phyloP scores from a whole-genome alignment of 2,113 vertebrate genomes.

The Myrmecophaga tridactyla region DNA sequence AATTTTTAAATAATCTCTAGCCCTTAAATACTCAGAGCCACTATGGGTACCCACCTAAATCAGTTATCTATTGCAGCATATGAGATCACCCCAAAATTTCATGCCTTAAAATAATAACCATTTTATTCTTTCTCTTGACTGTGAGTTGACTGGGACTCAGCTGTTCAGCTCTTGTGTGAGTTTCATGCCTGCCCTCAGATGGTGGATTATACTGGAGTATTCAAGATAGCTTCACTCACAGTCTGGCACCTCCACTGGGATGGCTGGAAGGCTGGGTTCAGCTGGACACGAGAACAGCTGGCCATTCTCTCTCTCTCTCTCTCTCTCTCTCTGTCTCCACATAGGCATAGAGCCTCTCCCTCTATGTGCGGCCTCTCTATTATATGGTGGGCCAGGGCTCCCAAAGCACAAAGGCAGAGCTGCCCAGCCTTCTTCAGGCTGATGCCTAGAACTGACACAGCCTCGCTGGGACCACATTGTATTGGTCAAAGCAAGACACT shows the following conservation, averaged over 20 bases:
- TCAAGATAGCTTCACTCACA: neutral
- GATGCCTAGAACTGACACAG: neutral
- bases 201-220: fast-evolving
- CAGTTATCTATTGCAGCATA: neutral
- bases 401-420: neutral
- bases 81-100: neutral
- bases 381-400: neutral
- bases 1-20: neutral
- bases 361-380: neutral
- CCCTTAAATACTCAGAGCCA: neutral
- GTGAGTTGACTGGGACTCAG: neutral
- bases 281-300: neutral
- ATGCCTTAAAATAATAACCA: neutral
- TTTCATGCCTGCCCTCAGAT: neutral
- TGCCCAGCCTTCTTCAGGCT: neutral
- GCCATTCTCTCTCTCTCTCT: neutral
- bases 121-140: neutral
- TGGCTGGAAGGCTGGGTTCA: neutral
- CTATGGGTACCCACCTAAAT: neutral
- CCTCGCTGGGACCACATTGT: neutral
- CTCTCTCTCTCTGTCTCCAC: neutral
- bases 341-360: neutral
- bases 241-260: neutral
- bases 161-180: neutral
- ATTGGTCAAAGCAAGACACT: neutral